Percentiles rank a stretch among this genome's conserved stretches.
Conservation (phyloP, 2,797 vertebrate genomes). For the Hippocampus kuda region DNA sequence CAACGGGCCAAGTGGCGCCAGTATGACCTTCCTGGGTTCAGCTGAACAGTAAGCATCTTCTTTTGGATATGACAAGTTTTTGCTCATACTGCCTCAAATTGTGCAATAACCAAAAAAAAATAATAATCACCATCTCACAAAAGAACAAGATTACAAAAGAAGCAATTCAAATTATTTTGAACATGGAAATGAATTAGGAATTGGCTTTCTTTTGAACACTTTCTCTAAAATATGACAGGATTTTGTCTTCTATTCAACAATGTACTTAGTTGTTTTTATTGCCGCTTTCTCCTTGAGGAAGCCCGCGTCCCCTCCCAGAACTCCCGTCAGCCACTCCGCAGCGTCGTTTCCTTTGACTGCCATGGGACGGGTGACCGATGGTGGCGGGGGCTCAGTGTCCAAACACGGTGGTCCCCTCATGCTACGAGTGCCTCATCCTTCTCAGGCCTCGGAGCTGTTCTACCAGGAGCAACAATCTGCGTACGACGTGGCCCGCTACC, state of each 20-base stretch:
- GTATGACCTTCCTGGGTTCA: constrained; percentile 32
- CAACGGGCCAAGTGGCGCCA: constrained; percentile 59
- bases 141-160: no score
- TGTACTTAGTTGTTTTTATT: neutral
- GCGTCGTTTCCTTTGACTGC: constrained; percentile 72
- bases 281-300: constrained; percentile 61
- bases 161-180: no score
- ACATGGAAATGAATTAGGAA: no score
- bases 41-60: constrained; percentile 57
- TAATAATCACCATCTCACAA: no score
- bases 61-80: neutral
- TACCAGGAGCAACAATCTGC: constrained; percentile 80
- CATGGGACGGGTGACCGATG: constrained; percentile 62
- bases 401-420: constrained; percentile 77
- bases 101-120: no score
- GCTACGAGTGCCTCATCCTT: constrained; percentile 73
- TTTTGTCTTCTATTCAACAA: neutral
- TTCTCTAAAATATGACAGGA: no score
- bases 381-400: constrained; percentile 44
- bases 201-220: no score
- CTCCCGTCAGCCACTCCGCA: constrained; percentile 74
- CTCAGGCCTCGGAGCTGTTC: constrained; percentile 77
- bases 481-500: constrained; percentile 77
- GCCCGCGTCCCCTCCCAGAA: constrained; percentile 77
- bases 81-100: no score